phyloP scores from a whole-genome alignment of 2,797 vertebrate genomes.

The Enteromius anoplus region DNA sequence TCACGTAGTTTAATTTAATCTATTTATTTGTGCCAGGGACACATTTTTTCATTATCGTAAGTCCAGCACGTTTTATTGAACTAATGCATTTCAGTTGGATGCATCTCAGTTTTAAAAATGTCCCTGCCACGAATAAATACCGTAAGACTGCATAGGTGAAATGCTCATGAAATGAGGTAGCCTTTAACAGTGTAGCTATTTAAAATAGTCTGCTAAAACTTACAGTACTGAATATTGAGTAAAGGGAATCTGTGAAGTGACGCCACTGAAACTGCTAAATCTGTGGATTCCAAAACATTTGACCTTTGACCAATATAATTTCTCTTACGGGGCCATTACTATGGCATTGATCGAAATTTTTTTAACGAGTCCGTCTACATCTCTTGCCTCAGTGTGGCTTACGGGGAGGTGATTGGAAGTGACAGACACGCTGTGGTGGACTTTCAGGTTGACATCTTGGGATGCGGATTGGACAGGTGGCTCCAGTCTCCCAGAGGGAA shows the following conservation, averaged over 20 bases:
- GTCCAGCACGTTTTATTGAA: no score
- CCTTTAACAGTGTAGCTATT: background rate
- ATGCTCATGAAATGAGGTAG: no score
- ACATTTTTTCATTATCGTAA: no score
- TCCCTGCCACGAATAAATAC: no score
- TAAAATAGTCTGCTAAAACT: background rate
- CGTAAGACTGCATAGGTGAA: no score
- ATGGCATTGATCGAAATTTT: constrained; percentile 64
- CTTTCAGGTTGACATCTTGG: constrained; percentile 68
- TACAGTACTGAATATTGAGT: background rate
- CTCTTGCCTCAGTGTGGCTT: constrained; percentile 58
- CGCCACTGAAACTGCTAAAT: background rate
- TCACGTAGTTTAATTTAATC: no score
- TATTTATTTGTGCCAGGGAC: no score
- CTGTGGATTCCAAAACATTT: constrained; percentile 16
- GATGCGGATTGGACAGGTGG: constrained; percentile 71
- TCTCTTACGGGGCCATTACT: constrained; percentile 71
- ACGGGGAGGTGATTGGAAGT: constrained; percentile 68
- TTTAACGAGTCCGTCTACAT: constrained; percentile 71
- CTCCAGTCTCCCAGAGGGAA: constrained; percentile 66
- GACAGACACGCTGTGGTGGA: constrained; percentile 68
- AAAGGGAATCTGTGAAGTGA: background rate
- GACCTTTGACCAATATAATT: constrained; percentile 59
- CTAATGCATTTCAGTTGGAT: no score
- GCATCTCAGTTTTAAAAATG: no score